Conservation (phyloP, 2,888 invertebrate genomes). For the Iselma pallidipennis region DNA sequence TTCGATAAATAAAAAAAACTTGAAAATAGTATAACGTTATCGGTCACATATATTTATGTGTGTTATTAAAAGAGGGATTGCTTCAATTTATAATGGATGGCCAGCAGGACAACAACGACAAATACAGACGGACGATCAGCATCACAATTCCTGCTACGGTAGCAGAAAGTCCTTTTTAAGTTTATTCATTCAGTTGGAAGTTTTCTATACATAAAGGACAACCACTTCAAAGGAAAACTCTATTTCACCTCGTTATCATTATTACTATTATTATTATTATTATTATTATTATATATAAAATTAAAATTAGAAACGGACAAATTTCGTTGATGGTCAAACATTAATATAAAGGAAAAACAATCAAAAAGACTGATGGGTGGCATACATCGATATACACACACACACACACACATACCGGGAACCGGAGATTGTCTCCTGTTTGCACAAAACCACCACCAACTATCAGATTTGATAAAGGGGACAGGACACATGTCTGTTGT, state of each 20-base stretch:
- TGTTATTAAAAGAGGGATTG: not conserved
- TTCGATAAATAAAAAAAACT: too few relatives aligned
- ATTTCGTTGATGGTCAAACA: not conserved
- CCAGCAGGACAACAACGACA: too few relatives aligned
- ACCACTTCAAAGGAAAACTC: not conserved
- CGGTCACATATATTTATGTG: too few relatives aligned
- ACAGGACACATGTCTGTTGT: constrained; percentile 44
- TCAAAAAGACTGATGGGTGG: constrained; percentile 19
- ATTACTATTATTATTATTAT: not conserved
- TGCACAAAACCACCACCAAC: constrained; percentile 45
- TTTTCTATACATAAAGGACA: not conserved
- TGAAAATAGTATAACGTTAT: too few relatives aligned
- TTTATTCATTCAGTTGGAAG: not conserved
- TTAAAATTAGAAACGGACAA: not conserved
- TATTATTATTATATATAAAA: not conserved
- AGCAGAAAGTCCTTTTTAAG: not conserved
- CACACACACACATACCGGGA: constrained; percentile 41
- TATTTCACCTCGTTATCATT: not conserved
- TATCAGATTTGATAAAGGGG: constrained; percentile 44
- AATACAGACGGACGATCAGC: not conserved
- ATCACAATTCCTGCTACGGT: not conserved
- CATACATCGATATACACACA: too few relatives aligned
- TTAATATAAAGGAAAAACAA: constrained; percentile 24
- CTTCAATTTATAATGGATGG: not conserved
- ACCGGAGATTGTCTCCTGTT: constrained; percentile 54